Percentiles rank a stretch among this genome's conserved stretches.
phyloP scores from a whole-genome alignment of 2,888 invertebrate genomes.

The Priocnemis perturbator region DNA sequence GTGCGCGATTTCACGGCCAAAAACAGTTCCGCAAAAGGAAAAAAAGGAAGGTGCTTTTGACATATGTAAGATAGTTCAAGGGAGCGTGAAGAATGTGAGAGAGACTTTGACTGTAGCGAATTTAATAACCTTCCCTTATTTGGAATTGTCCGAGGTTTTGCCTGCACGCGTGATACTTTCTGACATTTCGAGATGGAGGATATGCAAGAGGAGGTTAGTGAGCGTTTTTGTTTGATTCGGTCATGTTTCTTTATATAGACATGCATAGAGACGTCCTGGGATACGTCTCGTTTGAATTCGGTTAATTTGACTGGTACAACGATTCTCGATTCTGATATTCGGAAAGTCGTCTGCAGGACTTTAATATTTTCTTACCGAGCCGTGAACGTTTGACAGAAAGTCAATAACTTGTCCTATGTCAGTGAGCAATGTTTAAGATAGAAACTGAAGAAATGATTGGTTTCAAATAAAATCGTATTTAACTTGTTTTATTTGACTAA shows the following conservation, averaged over 20 bases:
- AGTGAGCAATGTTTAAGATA: too few species aligned
- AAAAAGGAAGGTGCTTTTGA: too few species aligned
- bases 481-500: too few species aligned
- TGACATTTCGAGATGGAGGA: conserved; percentile 62
- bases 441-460: too few species aligned
- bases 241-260: conserved; percentile 1
- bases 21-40: too few species aligned
- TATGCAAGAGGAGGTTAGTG: conserved; percentile 68
- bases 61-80: too few species aligned
- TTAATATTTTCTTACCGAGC: too few species aligned
- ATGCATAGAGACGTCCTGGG: neutral
- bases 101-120: neutral
- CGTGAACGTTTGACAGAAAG: too few species aligned
- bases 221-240: neutral
- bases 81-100: neutral
- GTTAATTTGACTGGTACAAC: neutral
- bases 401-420: too few species aligned
- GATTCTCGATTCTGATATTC: neutral
- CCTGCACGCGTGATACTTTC: neutral
- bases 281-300: neutral
- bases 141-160: neutral
- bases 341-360: neutral
- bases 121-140: neutral
- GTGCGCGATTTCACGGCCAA: too few species aligned
- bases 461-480: too few species aligned